These are phyloP conservation scores for Leptocoma aspasia DNA, from an alignment of 2,113 vertebrate species.

Conservation along the genomic window DNA sequence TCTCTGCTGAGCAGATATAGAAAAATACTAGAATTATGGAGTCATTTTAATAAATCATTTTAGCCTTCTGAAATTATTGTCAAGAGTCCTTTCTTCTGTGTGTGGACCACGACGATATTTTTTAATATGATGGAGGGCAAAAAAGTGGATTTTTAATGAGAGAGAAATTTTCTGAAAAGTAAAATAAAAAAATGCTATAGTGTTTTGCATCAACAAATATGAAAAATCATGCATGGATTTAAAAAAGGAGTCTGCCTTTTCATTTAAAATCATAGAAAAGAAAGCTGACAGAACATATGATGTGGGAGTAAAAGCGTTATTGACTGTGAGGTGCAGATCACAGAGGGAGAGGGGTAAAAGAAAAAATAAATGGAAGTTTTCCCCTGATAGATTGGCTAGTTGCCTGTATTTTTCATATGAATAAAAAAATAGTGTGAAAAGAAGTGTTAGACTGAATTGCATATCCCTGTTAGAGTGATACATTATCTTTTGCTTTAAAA, in stretches of 20 bases:
- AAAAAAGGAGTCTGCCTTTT: neutral
- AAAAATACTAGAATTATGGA: no score
- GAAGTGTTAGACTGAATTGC: neutral
- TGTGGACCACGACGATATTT: no score
- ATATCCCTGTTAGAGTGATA: neutral
- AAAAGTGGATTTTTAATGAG: neutral
- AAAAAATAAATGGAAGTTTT: slow-evolving; percentile 31
- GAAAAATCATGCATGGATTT: neutral
- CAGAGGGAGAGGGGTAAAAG: neutral
- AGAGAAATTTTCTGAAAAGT: neutral
- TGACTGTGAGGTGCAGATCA: slow-evolving; percentile 14
- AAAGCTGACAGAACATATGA: neutral
- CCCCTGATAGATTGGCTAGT: neutral
- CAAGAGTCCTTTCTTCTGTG: no score
- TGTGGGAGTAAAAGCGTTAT: slow-evolving; percentile 1
- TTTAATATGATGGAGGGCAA: neutral
- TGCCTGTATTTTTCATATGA: neutral
- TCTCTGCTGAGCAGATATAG: no score
- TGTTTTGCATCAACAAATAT: neutral
- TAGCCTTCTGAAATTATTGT: no score
- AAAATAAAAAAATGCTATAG: neutral
- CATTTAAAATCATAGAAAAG: slow-evolving; percentile 12
- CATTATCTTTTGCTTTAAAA: neutral
- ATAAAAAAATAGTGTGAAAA: slow-evolving; percentile 27
- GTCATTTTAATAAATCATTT: no score